These are phyloP conservation scores for Agonopterix heracliana DNA, from an alignment of 2,888 invertebrate genomes.

Conservation along the genomic window DNA sequence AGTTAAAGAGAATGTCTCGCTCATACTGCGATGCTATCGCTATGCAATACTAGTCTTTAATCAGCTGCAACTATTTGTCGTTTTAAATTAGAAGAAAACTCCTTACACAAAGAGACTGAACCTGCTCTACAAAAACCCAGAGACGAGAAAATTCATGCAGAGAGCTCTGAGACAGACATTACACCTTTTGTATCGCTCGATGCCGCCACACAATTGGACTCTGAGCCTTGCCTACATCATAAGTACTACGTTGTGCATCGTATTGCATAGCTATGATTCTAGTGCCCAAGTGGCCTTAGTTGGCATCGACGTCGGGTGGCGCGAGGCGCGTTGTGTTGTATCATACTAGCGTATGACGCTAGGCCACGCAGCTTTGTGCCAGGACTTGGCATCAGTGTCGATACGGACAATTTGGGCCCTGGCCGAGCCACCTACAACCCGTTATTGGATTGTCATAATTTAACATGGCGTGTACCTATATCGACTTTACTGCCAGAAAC, in stretches of 20 bases:
- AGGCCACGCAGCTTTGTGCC: conserved; percentile 28
- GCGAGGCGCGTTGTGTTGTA: conserved; percentile 12
- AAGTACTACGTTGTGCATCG: not conserved
- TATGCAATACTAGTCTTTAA: not conserved
- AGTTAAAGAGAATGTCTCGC: conserved; percentile 11
- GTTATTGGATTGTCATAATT: conserved; percentile 73
- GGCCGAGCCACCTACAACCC: conserved; percentile 57
- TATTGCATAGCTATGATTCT: not conserved
- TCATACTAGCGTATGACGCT: conserved; percentile 22
- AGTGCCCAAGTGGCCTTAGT: conserved; percentile 10
- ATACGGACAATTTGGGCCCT: conserved; percentile 63
- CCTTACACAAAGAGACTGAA: too few species aligned
- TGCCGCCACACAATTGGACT: too few species aligned
- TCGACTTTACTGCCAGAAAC: conserved; percentile 50
- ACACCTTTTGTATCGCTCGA: too few species aligned
- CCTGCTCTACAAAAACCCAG: too few species aligned
- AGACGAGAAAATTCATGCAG: too few species aligned
- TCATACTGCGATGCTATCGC: conserved; percentile 1
- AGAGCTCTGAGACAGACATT: too few species aligned
- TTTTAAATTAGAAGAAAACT: too few species aligned
- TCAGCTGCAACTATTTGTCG: not conserved
- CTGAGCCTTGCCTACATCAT: too few species aligned
- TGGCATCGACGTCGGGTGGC: conserved; percentile 11
- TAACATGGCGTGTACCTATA: conserved; percentile 55
- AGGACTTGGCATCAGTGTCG: conserved; percentile 54